Evolutionary conservation across 2,888 invertebrate genomes (phyloP).

Genomic region (Nezara viridula): DNA sequence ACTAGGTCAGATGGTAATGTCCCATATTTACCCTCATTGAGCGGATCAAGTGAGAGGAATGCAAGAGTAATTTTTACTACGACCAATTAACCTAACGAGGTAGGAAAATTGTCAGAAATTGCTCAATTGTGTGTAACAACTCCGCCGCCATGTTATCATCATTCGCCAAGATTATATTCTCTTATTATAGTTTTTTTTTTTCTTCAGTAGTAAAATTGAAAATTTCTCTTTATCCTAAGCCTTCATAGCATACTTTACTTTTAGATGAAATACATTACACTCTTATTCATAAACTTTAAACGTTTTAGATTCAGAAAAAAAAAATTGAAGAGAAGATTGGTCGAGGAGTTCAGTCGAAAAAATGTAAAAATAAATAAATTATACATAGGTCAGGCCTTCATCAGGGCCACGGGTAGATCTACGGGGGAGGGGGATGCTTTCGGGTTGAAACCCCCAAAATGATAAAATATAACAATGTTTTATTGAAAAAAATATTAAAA

Average conservation of each 20-base stretch:
- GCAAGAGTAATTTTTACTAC: constrained; percentile 41
- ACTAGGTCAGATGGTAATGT: not conserved
- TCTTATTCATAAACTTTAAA: too few species aligned
- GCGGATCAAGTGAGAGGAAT: constrained; percentile 28
- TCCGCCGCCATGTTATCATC: constrained; percentile 16
- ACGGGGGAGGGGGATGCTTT: too few species aligned
- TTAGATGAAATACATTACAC: too few species aligned
- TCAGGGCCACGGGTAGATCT: too few species aligned
- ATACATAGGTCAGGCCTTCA: too few species aligned
- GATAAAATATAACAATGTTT: too few species aligned
- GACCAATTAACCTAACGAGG: constrained; percentile 39
- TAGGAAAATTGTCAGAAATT: constrained; percentile 36
- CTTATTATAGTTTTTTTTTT: not conserved
- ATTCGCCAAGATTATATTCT: not conserved
- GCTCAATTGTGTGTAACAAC: constrained; percentile 36
- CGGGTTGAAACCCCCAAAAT: too few species aligned
- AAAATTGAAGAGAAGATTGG: too few species aligned
- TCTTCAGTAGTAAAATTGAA: not conserved
- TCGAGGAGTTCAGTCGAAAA: too few species aligned
- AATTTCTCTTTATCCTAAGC: not conserved
- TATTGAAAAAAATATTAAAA: too few species aligned
- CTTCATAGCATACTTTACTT: not conserved
- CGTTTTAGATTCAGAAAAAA: too few species aligned
- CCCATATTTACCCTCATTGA: constrained; percentile 3
- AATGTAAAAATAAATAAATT: too few species aligned